Conservation (phyloP, 1,140 invertebrate species). For the Heliconius melpomene region DNA sequence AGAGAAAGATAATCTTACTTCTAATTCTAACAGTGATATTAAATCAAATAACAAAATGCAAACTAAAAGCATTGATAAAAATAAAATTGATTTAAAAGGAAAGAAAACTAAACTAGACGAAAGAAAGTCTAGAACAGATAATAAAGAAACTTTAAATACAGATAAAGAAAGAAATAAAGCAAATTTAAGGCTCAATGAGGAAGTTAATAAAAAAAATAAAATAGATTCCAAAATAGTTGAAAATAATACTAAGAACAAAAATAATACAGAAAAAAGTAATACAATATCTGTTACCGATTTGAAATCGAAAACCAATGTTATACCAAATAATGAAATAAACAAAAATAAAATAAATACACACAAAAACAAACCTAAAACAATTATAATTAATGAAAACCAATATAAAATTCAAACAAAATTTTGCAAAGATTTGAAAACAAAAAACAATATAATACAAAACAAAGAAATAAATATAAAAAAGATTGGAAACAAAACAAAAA, state of each 20-base stretch:
- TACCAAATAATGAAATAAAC: neutral
- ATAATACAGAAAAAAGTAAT: no score
- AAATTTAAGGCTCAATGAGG: neutral
- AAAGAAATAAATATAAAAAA: conserved; percentile 32
- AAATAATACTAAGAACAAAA: neutral
- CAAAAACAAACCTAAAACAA: neutral
- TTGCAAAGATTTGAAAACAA: conserved; percentile 19
- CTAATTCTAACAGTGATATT: neutral
- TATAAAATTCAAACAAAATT: conserved; percentile 17
- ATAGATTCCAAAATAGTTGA: neutral
- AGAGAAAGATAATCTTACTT: neutral
- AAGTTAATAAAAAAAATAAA: neutral
- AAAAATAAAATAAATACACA: neutral
- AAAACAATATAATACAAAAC: conserved; percentile 13
- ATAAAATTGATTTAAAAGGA: neutral
- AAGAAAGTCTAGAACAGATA: neutral
- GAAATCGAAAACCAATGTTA: neutral
- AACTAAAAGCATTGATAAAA: neutral
- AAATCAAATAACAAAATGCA: neutral
- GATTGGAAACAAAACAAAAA: conserved; percentile 42
- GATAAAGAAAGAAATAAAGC: neutral
- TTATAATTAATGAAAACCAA: conserved; percentile 3
- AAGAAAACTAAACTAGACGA: neutral
- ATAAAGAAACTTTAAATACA: neutral
- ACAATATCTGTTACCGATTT: no score